A percentile compares a stretch with the other conserved stretches of the same genome.
These are phyloP conservation scores for Bovichtus variegatus DNA, from an alignment of 2,797 vertebrate species.

Conservation along the genomic window DNA sequence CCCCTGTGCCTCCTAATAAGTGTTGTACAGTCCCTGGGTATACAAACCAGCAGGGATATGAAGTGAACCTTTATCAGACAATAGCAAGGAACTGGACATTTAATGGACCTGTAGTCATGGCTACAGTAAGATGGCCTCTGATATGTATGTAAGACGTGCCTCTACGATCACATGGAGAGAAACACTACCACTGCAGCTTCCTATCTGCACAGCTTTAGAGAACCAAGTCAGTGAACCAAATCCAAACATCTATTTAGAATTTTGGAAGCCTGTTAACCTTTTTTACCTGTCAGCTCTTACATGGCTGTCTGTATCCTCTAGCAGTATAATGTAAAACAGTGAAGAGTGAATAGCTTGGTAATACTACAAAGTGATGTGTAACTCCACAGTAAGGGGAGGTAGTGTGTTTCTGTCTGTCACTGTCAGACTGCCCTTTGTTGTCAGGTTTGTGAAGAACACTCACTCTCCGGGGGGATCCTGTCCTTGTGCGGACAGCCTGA, in stretches of 20 bases:
- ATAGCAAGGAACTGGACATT: constrained; percentile 4
- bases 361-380: background rate
- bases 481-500: constrained; percentile 99
- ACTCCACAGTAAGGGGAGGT: constrained; percentile 1
- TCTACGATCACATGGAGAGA: background rate
- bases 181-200: background rate
- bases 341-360: background rate
- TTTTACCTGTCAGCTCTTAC: background rate
- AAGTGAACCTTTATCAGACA: constrained; percentile 9
- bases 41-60: constrained; percentile 18
- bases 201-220: background rate
- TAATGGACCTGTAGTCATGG: constrained; percentile 30
- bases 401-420: constrained; percentile 21
- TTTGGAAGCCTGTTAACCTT: background rate
- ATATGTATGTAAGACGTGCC: background rate
- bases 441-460: constrained; percentile 76
- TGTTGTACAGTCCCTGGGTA: background rate
- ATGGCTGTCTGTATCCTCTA: background rate
- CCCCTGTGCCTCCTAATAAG: too few relatives aligned
- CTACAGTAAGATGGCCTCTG: constrained; percentile 6
- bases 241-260: background rate
- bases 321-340: background rate
- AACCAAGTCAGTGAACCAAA: background rate
- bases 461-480: constrained; percentile 98
- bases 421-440: constrained; percentile 26